A percentile compares a stretch with the other conserved stretches of the same genome.
These are phyloP conservation scores for Pollenia griseotomentosa DNA, from an alignment of 2,888 invertebrate genomes.

Conservation along the genomic window DNA sequence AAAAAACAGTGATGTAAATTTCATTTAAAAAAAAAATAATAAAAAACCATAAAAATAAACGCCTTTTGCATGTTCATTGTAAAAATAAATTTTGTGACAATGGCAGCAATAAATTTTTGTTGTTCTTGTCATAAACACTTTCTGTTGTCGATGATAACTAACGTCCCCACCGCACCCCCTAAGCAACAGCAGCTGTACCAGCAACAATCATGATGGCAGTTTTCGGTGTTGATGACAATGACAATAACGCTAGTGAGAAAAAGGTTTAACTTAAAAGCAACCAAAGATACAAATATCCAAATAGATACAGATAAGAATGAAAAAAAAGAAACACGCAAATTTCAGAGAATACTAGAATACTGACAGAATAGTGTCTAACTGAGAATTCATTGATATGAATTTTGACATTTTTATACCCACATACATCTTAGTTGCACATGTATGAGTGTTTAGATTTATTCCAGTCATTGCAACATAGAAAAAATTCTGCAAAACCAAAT, in stretches of 20 bases:
- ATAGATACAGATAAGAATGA: background rate
- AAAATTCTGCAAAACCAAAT: constrained; percentile 24
- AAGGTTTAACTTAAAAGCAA: constrained; percentile 20
- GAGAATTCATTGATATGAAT: constrained; percentile 40
- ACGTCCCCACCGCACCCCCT: background rate
- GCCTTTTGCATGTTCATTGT: constrained; percentile 70
- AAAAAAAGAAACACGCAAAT: background rate
- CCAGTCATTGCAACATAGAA: background rate
- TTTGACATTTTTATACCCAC: background rate
- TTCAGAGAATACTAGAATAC: background rate
- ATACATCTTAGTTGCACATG: background rate
- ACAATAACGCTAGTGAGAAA: constrained; percentile 30
- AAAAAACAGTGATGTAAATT: constrained; percentile 14
- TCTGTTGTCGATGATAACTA: constrained; percentile 39
- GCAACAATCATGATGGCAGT: constrained; percentile 29
- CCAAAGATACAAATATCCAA: background rate
- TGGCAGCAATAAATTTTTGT: constrained; percentile 56
- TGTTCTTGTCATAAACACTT: constrained; percentile 53
- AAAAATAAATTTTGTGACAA: constrained; percentile 62
- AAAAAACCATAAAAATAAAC: constrained; percentile 24
- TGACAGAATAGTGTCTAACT: background rate
- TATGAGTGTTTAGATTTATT: background rate
- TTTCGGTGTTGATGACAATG: constrained; percentile 35
- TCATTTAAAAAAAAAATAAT: constrained; percentile 11
- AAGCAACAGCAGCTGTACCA: background rate